A percentile compares a stretch with the other conserved stretches of the same genome.
phyloP scores from a whole-genome alignment of 2,113 vertebrate species.

The Eulemur macaco region DNA sequence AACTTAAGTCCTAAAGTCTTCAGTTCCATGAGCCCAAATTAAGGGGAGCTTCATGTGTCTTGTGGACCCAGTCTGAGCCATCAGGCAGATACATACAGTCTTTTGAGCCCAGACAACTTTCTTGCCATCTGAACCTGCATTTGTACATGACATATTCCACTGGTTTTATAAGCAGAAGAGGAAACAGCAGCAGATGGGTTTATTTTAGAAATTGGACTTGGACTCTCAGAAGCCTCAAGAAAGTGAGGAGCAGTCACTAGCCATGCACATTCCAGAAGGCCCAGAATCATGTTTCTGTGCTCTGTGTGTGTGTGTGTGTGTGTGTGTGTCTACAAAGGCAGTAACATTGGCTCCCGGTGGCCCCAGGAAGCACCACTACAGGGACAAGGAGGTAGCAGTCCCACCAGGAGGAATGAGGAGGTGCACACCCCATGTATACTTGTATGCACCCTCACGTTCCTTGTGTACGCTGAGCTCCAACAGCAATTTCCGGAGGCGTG shows the following conservation, averaged over 20 bases:
- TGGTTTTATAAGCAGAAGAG: background rate
- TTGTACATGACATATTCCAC: background rate
- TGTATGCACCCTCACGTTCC: background rate
- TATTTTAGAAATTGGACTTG: constrained; percentile 23
- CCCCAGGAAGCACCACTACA: background rate
- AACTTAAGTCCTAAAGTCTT: background rate
- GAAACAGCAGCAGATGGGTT: background rate
- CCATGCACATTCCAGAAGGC: constrained; percentile 29
- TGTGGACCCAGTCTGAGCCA: background rate
- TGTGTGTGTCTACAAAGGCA: background rate
- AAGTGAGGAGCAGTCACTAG: background rate
- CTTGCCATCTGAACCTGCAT: background rate
- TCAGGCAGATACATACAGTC: background rate
- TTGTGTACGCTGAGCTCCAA: background rate
- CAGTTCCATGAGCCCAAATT: background rate
- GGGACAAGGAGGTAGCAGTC: background rate
- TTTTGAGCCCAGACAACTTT: background rate
- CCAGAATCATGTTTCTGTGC: background rate
- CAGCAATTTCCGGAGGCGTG: background rate
- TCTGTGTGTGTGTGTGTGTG: background rate
- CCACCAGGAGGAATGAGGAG: background rate
- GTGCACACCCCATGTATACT: background rate
- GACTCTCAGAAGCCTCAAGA: background rate
- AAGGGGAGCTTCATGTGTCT: background rate
- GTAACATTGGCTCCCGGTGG: background rate